Evolutionary conservation across 2,888 invertebrate genomes (phyloP).

Genomic region (Aquatica leii): DNA sequence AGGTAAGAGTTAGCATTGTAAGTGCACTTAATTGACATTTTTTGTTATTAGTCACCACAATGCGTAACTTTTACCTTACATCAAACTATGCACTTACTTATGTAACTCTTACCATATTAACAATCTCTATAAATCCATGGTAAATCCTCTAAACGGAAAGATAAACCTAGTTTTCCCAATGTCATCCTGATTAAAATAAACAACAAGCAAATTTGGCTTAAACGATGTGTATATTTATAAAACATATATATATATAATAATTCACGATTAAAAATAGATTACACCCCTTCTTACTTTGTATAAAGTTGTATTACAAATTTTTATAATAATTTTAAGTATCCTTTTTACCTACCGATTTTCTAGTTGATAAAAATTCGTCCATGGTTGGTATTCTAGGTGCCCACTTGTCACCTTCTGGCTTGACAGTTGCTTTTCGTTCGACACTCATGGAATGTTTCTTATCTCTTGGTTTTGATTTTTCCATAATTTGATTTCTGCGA

Average conservation of each 20-base stretch:
- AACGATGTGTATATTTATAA: too few relatives aligned
- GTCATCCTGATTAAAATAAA: too few relatives aligned
- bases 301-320: not conserved
- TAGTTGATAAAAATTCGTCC: constrained; percentile 64
- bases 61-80: constrained; percentile 47
- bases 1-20: constrained; percentile 62
- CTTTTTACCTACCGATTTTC: constrained; percentile 56
- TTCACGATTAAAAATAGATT: not conserved
- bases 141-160: too few relatives aligned
- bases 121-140: too few relatives aligned
- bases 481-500: constrained; percentile 61
- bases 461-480: constrained; percentile 57
- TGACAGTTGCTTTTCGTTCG: constrained; percentile 60
- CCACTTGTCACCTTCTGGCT: constrained; percentile 57
- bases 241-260: constrained; percentile 1
- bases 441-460: constrained; percentile 46
- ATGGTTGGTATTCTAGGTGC: constrained; percentile 62
- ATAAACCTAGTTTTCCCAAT: too few relatives aligned
- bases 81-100: constrained; percentile 52
- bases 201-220: too few relatives aligned
- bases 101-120: constrained; percentile 47
- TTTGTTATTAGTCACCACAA: constrained; percentile 41
- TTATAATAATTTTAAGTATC: not conserved
- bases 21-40: constrained; percentile 48
- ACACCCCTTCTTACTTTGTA: not conserved